phyloP scores from a whole-genome alignment of 2,888 invertebrate genomes.

The Cantharis flavilabris region DNA sequence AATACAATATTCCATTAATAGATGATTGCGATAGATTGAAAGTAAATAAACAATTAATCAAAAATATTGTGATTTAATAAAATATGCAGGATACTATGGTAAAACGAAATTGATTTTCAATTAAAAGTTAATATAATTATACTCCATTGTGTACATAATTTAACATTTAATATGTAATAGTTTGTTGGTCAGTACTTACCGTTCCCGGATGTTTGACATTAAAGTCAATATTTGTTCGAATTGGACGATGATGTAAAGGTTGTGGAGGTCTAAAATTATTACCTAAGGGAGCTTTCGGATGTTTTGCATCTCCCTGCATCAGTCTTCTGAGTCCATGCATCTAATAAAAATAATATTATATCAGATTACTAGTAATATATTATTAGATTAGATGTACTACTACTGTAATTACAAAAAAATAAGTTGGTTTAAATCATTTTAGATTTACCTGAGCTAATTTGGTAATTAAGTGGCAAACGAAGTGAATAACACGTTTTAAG shows the following conservation, averaged over 20 bases:
- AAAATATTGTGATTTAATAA: not conserved
- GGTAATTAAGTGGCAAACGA: conserved; percentile 27
- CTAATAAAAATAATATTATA: conserved; percentile 57
- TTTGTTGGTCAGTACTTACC: conserved; percentile 43
- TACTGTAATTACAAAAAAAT: not conserved
- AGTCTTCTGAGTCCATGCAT: conserved; percentile 80
- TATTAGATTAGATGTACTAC: too few species aligned
- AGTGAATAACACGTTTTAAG: conserved; percentile 26
- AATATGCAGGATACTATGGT: not conserved
- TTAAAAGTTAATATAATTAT: not conserved
- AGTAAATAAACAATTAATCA: not conserved
- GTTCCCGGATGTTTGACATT: conserved; percentile 73
- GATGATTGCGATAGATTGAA: not conserved
- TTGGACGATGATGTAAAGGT: conserved; percentile 89
- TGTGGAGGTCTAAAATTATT: conserved; percentile 95
- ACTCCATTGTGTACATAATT: not conserved
- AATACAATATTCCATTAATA: not conserved
- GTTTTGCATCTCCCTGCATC: conserved; percentile 86
- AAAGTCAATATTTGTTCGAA: conserved; percentile 97
- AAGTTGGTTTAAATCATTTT: not conserved
- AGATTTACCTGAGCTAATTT: conserved; percentile 12
- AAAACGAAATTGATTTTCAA: not conserved
- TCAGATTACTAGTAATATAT: too few species aligned
- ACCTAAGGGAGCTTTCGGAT: conserved; percentile 88
- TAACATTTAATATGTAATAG: not conserved